Evolutionary conservation across 2,113 vertebrate species (phyloP).

Genomic region (Istiophorus platypterus): DNA sequence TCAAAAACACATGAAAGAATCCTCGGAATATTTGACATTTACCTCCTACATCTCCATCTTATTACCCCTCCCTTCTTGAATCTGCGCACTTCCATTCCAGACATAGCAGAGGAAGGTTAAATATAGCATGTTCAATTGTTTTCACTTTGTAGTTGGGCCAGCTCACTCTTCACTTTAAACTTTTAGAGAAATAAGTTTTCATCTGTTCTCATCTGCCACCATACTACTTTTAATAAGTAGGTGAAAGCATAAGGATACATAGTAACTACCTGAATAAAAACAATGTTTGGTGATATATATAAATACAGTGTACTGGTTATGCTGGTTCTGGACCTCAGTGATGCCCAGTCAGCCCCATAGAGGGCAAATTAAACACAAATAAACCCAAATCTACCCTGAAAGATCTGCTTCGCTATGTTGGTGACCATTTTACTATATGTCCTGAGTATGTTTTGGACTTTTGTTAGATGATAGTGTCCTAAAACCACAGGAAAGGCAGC

Average conservation of each 20-base stretch:
- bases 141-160: constrained; percentile 34
- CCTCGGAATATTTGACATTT: constrained; percentile 57
- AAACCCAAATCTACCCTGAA: not conserved
- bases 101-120: constrained; percentile 68
- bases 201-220: constrained; percentile 9
- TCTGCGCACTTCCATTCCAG: constrained; percentile 69
- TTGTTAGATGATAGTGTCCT: not conserved
- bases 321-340: not conserved
- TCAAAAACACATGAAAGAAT: constrained; percentile 64
- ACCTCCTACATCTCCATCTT: constrained; percentile 55
- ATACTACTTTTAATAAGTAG: constrained; percentile 26
- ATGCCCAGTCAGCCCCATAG: not conserved
- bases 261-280: constrained; percentile 24
- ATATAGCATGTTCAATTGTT: constrained; percentile 65
- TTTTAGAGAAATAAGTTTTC: constrained; percentile 28
- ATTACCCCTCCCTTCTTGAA: constrained; percentile 62
- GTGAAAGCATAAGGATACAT: constrained; percentile 6
- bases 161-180: constrained; percentile 16
- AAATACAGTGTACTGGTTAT: constrained; percentile 8
- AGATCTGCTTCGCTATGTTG: not conserved
- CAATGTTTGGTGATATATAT: not conserved
- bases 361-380: constrained; percentile 1
- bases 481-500: not conserved
- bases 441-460: not conserved
- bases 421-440: not conserved